These are phyloP conservation scores for Epinephelus moara DNA, from an alignment of 2,113 vertebrate genomes.

Conservation along the genomic window DNA sequence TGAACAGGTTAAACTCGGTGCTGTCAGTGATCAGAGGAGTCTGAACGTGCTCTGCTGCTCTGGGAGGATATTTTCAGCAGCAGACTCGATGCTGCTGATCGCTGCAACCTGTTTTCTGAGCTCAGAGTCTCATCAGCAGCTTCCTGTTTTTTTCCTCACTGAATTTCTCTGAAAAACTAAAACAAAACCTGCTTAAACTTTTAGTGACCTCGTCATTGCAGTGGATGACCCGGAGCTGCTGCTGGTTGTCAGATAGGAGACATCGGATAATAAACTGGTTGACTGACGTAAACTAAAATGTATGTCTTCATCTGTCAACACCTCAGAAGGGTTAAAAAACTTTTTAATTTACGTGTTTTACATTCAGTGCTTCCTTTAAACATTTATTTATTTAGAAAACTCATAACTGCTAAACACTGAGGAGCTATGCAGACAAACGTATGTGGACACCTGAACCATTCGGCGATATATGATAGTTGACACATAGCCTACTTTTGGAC, in stretches of 20 bases:
- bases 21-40: not conserved
- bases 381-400: not conserved
- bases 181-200: not conserved
- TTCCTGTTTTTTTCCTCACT: slow-evolving; percentile 6
- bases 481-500: too few relatives aligned
- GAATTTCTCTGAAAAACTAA: not conserved
- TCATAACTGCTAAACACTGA: not conserved
- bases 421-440: too few relatives aligned
- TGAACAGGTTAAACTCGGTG: not conserved
- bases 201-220: not conserved
- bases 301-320: too few relatives aligned
- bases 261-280: not conserved
- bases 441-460: too few relatives aligned
- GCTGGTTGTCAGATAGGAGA: not conserved
- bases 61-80: slow-evolving; percentile 38
- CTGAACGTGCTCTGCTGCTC: slow-evolving; percentile 27
- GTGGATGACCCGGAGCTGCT: not conserved
- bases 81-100: slow-evolving; percentile 13
- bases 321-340: too few relatives aligned
- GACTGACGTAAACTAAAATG: too few relatives aligned
- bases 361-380: not conserved
- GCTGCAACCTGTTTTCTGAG: slow-evolving; percentile 42
- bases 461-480: too few relatives aligned
- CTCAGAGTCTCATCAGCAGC: slow-evolving; percentile 39
- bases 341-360: not conserved